Evolutionary conservation across 2,113 vertebrate genomes (phyloP).

Genomic region (Pelvicachromis taeniatus): DNA sequence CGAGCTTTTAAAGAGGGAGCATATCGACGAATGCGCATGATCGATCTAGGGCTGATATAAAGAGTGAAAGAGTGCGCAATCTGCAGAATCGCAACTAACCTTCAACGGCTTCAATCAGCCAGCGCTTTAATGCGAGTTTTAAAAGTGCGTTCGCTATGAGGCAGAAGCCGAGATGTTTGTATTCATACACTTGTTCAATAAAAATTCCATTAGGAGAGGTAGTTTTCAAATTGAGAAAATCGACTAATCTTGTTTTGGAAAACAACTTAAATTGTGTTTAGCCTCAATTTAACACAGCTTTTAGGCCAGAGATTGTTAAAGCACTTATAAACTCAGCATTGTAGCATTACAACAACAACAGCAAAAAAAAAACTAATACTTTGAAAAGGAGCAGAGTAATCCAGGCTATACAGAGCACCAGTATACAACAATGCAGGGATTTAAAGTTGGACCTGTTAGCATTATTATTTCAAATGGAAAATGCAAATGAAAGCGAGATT

Average conservation of each 20-base stretch:
- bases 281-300: neutral
- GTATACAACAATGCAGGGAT: conserved; percentile 25
- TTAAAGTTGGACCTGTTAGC: conserved; percentile 6
- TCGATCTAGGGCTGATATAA: neutral
- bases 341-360: neutral
- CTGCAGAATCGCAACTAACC: neutral
- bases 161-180: neutral
- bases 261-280: conserved; percentile 12
- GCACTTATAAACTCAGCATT: neutral
- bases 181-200: conserved; percentile 7
- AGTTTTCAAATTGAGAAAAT: conserved; percentile 11
- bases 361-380: neutral
- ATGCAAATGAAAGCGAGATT: neutral
- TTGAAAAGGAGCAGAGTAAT: conserved; percentile 12
- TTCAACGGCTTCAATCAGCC: neutral
- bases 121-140: neutral
- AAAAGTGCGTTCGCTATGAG: neutral
- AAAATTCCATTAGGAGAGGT: conserved; percentile 14
- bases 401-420: neutral
- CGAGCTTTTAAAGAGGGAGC: neutral
- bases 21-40: neutral
- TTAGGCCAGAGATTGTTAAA: neutral
- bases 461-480: conserved; percentile 36
- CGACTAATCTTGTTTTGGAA: neutral
- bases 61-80: neutral